Percentiles rank a stretch among this genome's conserved stretches.
Evolutionary conservation across 2,797 vertebrate species (phyloP).

Genomic region (Sternotherus odoratus): DNA sequence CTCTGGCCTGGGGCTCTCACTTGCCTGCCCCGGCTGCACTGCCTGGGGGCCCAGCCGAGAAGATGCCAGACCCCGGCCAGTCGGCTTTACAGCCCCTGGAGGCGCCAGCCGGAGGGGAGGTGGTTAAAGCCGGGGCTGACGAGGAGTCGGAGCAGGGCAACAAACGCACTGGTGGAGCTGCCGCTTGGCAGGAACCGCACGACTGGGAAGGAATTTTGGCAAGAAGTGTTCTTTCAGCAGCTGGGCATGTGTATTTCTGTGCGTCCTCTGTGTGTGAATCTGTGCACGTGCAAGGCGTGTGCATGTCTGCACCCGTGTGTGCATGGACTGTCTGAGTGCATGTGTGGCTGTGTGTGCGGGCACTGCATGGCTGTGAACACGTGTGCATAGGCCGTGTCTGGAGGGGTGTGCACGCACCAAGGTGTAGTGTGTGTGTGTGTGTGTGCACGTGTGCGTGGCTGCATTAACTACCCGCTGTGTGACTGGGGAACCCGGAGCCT

Average conservation of each 20-base stretch:
- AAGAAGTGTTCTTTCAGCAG: neutral
- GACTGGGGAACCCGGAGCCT: neutral
- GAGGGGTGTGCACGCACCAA: too few relatives aligned
- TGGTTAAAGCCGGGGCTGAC: neutral
- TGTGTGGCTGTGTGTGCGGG: too few relatives aligned
- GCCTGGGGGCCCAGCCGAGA: too few relatives aligned
- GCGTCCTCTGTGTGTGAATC: neutral
- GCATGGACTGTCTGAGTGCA: too few relatives aligned
- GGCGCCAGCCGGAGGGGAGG: too few relatives aligned
- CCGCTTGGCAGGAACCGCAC: neutral
- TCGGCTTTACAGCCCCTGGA: too few relatives aligned
- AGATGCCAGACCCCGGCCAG: too few relatives aligned
- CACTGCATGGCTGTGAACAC: too few relatives aligned
- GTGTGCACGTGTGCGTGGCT: too few relatives aligned
- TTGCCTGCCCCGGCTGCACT: neutral
- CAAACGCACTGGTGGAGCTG: neutral
- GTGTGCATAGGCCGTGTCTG: neutral
- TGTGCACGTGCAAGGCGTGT: neutral
- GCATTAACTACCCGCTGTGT: neutral
- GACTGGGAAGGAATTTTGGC: neutral
- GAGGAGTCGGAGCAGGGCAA: neutral
- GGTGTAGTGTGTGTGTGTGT: too few relatives aligned
- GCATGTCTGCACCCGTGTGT: neutral
- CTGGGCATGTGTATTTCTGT: neutral
- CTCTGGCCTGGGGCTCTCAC: too few relatives aligned